These are phyloP conservation scores for Peucedramus taeniatus DNA, from an alignment of 2,113 vertebrate genomes.

Conservation along the genomic window DNA sequence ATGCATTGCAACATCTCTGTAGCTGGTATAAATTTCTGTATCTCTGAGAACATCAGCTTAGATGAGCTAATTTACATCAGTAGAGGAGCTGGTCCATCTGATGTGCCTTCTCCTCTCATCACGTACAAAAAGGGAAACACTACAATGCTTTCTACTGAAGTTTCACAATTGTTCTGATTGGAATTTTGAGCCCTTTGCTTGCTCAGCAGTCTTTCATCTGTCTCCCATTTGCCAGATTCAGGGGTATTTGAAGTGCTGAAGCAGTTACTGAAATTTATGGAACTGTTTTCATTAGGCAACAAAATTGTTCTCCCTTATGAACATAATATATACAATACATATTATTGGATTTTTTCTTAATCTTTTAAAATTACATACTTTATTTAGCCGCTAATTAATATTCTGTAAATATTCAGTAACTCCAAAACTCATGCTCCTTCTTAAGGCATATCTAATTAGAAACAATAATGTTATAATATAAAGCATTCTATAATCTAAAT, in stretches of 20 bases:
- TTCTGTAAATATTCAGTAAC: background rate
- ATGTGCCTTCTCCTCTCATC: background rate
- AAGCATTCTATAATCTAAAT: background rate
- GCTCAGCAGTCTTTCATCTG: background rate
- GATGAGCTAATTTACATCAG: background rate
- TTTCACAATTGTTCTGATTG: background rate
- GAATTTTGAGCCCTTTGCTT: background rate
- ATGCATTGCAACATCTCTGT: background rate
- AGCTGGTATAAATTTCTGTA: background rate
- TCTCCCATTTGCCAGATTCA: background rate
- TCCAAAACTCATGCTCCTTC: background rate
- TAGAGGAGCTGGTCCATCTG: background rate
- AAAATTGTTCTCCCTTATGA: background rate
- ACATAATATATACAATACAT: background rate
- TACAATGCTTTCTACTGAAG: background rate
- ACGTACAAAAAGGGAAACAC: background rate
- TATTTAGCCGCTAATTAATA: background rate
- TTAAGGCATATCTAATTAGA: background rate
- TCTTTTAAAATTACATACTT: accelerated
- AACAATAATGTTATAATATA: background rate
- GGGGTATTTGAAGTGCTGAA: background rate
- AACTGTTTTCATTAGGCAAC: background rate
- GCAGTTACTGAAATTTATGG: background rate
- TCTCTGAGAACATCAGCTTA: background rate
- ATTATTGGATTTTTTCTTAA: background rate